Base-by-base conservation (phyloP, 2,113 vertebrate species). In the Mellivora capensis region DNA sequence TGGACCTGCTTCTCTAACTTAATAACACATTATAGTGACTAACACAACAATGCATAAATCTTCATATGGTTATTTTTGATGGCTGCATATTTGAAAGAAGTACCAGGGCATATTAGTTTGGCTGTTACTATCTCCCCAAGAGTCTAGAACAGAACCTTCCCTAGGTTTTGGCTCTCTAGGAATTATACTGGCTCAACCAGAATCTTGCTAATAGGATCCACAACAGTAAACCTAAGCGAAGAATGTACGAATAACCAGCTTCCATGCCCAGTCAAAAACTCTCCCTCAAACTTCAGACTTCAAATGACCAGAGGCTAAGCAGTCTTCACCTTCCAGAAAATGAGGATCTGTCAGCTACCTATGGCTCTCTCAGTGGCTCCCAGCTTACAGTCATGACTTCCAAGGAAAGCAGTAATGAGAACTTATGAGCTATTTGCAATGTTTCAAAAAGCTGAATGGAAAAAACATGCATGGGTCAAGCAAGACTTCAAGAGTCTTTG, bases 401-500 rank as follows among this genome's bases (percentile, higher is more conserved):
- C 39, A 4, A 62, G 52, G 59, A 84, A 47, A 62, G 20, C 6
- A 47, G 21, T 31, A 64, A 86, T 20, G 74, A 74, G 47, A 61
- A 92, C 25, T 52, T 92, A 67, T 61, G 62, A 81, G 76, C 31
- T 49, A 62, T 64, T 27, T 81, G 57, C 76, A 90, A 77, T 47
- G 67, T 79, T 96, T 96, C 71, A 64, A 67, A 96, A 59, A 82
- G 76, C 52, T 47, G 81, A 87, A 49, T 95, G 77, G 96, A 77
- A 90, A 93, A 91, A 96, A 88, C 21, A 89, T 1, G 3, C 74
- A 52, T 7, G 71, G 77, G 86, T 81, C 39, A 95, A 92, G 90
- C 92, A 84, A 96, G 76, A 74, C 57, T 87, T 85, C 42, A 81
- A 93, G 74, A 57, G n/a, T 94, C 97, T 90, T 47, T 91, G 79